A percentile compares a stretch with the other conserved stretches of the same genome.
Evolutionary conservation across 2,888 invertebrate species (phyloP).

Genomic region (Amblyjoppa fuscipennis): DNA sequence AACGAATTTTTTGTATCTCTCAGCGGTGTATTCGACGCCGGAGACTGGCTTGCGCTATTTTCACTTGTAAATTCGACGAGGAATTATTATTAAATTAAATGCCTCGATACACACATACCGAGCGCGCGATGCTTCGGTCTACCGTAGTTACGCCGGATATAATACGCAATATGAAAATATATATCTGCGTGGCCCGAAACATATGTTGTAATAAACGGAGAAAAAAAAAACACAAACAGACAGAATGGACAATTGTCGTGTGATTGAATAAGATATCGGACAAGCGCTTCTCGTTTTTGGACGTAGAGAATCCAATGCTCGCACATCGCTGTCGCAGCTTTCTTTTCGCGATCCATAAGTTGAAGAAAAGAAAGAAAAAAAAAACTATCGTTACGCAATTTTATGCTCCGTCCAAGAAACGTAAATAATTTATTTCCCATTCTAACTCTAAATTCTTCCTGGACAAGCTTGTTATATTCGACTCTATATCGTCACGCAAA

Average conservation of each 20-base stretch:
- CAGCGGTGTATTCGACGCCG: constrained; percentile 38
- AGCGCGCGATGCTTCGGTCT: constrained; percentile 1
- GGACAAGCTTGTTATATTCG: not conserved
- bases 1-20: constrained; percentile 50
- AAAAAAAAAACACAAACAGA: constrained; percentile 21
- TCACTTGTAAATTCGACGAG: constrained; percentile 64
- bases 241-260: constrained; percentile 5
- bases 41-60: constrained; percentile 36
- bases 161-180: not conserved
- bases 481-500: constrained; percentile 12
- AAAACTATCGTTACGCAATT: constrained; percentile 23
- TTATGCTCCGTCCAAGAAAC: constrained; percentile 63
- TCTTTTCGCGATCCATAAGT: constrained; percentile 7
- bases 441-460: not conserved
- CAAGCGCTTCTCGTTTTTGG: constrained; percentile 12
- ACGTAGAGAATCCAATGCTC: not conserved
- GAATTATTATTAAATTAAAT: constrained; percentile 19
- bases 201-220: constrained; percentile 51
- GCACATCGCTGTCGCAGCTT: not conserved
- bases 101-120: constrained; percentile 20
- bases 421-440: not conserved
- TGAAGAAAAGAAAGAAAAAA: constrained; percentile 47
- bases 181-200: not conserved
- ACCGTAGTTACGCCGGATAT: constrained; percentile 26
- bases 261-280: not conserved